phyloP scores from a whole-genome alignment of 2,888 invertebrate species.

The Aphidius colemani region DNA sequence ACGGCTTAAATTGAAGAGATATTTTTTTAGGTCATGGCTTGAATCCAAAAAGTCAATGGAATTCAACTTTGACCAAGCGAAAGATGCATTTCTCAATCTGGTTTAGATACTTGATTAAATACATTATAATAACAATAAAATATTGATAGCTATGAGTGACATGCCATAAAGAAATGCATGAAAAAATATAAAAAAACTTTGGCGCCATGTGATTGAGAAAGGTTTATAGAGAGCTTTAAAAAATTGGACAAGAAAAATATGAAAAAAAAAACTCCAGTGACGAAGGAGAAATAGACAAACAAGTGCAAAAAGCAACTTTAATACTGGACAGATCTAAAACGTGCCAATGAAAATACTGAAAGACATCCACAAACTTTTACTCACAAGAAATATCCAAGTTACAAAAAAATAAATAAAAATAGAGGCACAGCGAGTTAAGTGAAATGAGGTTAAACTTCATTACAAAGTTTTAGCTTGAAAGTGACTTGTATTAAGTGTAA shows the following conservation, averaged over 20 bases:
- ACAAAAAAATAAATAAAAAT: not conserved
- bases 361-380: not conserved
- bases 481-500: not conserved
- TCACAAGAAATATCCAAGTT: not conserved
- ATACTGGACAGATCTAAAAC: no score
- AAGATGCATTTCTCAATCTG: conserved; percentile 8
- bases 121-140: conserved; percentile 1
- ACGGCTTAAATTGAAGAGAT: conserved; percentile 2
- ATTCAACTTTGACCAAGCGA: conserved; percentile 14
- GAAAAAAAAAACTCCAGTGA: no score
- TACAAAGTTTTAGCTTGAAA: not conserved
- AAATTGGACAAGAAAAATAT: not conserved
- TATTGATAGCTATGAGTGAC: not conserved
- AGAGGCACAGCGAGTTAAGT: not conserved
- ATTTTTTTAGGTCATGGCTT: conserved; percentile 24
- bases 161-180: not conserved
- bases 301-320: no score
- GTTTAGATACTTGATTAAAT: conserved; percentile 15
- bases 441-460: not conserved
- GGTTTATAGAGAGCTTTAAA: not conserved
- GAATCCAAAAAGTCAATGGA: conserved; percentile 16
- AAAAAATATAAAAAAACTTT: not conserved
- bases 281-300: no score
- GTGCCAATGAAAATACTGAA: not conserved
- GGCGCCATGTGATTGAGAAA: not conserved